Conservation (phyloP, 2,888 invertebrate species). For the Trichogramma dendrolimi region DNA sequence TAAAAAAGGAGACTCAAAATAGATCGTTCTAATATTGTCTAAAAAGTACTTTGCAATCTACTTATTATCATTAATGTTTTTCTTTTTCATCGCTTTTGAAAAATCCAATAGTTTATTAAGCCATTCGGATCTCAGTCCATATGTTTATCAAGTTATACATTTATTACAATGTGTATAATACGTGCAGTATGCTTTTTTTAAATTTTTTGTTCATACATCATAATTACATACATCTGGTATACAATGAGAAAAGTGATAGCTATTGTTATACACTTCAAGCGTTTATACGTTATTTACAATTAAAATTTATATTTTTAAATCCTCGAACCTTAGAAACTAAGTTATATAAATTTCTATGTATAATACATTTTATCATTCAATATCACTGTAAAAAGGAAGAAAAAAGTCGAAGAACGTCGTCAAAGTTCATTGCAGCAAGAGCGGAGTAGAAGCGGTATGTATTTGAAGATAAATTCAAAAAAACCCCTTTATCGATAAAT, state of each 20-base stretch:
- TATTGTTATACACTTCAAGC: conserved; percentile 26
- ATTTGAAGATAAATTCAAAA: conserved; percentile 7
- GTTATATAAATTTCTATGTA: conserved; percentile 13
- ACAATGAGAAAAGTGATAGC: conserved; percentile 21
- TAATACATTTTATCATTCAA: conserved; percentile 6
- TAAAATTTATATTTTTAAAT: conserved; percentile 24
- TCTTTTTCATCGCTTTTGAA: conserved; percentile 25
- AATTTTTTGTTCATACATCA: conserved; percentile 6
- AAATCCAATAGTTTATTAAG: conserved; percentile 20
- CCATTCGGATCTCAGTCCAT: conserved; percentile 40
- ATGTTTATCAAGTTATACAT: conserved; percentile 32
- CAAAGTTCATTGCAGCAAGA: neutral
- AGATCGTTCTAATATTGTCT: conserved; percentile 44
- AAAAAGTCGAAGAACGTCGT: conserved; percentile 1
- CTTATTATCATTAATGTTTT: conserved; percentile 16
- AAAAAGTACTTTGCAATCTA: conserved; percentile 34
- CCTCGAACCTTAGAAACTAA: conserved; percentile 21
- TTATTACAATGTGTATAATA: conserved; percentile 19
- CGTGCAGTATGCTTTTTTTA: conserved; percentile 15
- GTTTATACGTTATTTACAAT: conserved; percentile 28
- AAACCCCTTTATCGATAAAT: neutral
- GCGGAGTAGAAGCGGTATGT: too few relatives aligned
- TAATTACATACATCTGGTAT: conserved; percentile 27
- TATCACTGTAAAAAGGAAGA: conserved; percentile 15
- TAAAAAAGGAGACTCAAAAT: conserved; percentile 11